A percentile compares a stretch with the other conserved stretches of the same genome.
Evolutionary conservation across 2,888 invertebrate genomes (phyloP).

Genomic region (Stenichneumon culpator): DNA sequence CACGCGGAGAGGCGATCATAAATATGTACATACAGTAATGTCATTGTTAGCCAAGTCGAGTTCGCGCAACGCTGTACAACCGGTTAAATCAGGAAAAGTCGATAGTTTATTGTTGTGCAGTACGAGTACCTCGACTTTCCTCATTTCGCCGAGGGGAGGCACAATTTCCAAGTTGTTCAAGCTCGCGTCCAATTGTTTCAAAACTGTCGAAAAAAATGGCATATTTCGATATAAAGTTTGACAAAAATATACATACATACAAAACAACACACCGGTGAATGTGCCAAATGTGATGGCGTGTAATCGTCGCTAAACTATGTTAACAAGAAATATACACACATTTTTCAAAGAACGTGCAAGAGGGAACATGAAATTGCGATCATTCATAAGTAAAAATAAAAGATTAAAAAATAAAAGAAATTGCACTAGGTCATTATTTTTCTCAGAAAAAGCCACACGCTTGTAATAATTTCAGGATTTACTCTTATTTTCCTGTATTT

Average conservation of each 20-base stretch:
- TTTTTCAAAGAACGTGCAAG: conserved; percentile 17
- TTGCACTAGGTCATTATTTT: background rate
- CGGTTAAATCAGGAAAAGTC: conserved; percentile 91
- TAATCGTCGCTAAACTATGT: background rate
- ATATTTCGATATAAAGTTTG: conserved; percentile 14
- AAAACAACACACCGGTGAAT: background rate
- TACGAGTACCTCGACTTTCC: conserved; percentile 91
- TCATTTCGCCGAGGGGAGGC: conserved; percentile 90
- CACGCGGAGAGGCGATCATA: conserved; percentile 11
- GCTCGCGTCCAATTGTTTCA: conserved; percentile 91
- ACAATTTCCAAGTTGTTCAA: conserved; percentile 90
- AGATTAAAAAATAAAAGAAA: background rate
- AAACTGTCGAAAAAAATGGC: conserved; percentile 85
- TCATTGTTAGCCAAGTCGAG: conserved; percentile 94
- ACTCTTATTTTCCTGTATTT: conserved; percentile 43
- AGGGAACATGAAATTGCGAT: background rate
- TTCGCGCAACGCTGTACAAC: conserved; percentile 92
- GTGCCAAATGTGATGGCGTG: conserved; percentile 18
- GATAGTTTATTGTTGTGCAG: conserved; percentile 94
- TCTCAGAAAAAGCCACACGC: conserved; percentile 51
- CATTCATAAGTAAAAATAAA: background rate
- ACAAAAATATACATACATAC: background rate
- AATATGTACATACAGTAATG: conserved; percentile 87
- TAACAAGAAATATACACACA: background rate
- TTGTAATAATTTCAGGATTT: conserved; percentile 52